These are phyloP conservation scores for Thumatha senex DNA, from an alignment of 2,888 invertebrate genomes.

Conservation along the genomic window DNA sequence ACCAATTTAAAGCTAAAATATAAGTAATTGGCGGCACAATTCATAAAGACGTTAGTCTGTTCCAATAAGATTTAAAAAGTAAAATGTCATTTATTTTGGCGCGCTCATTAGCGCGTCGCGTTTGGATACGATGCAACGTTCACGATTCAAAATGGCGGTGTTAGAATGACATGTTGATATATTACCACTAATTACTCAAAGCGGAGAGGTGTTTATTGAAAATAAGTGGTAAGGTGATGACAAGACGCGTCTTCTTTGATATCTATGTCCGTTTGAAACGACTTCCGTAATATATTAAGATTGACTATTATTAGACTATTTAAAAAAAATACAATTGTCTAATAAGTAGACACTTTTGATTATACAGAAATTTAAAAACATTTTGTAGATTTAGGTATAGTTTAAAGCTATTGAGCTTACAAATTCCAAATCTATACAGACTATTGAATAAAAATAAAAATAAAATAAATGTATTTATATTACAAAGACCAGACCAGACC, in stretches of 20 bases:
- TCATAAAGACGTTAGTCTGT: slow-evolving; percentile 6
- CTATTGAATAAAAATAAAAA: too few relatives aligned
- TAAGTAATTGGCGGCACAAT: slow-evolving; percentile 12
- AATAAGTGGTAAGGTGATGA: slow-evolving; percentile 71
- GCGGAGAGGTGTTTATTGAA: slow-evolving; percentile 77
- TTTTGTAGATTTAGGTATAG: too few relatives aligned
- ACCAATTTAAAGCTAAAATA: too few relatives aligned
- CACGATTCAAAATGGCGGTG: slow-evolving; percentile 34
- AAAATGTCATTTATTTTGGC: slow-evolving; percentile 57
- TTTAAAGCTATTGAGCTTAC: too few relatives aligned
- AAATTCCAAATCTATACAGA: too few relatives aligned
- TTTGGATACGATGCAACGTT: slow-evolving; percentile 34
- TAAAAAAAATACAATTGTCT: background rate
- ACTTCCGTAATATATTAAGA: slow-evolving; percentile 38
- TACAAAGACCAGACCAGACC: too few relatives aligned
- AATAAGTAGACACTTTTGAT: too few relatives aligned
- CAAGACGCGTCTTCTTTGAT: slow-evolving; percentile 61
- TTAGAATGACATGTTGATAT: slow-evolving; percentile 73
- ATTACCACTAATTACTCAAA: slow-evolving; percentile 78
- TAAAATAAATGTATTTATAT: too few relatives aligned
- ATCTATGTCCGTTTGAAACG: slow-evolving; percentile 38
- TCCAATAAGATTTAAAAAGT: slow-evolving; percentile 23
- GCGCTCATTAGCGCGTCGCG: slow-evolving; percentile 60
- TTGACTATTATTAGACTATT: slow-evolving; percentile 5
- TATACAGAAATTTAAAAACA: background rate